Evolutionary conservation across 2,888 invertebrate genomes (phyloP).

Genomic region (Rotaria magnacalcarata): DNA sequence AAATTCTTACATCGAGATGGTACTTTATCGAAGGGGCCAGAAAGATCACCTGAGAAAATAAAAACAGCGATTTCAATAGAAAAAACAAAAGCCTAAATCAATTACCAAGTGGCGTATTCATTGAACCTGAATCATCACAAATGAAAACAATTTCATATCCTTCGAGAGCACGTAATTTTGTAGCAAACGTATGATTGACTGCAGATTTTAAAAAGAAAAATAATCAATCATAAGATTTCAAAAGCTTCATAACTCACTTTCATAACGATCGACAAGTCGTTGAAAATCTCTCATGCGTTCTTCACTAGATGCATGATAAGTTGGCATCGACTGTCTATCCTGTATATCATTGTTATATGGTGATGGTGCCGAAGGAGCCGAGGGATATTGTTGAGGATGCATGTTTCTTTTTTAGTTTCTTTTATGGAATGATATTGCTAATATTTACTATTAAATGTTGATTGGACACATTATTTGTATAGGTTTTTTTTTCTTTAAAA

Average conservation of each 20-base stretch:
- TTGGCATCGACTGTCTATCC: background rate
- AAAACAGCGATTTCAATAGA: background rate
- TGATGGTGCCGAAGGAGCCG: background rate
- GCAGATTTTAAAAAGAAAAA: background rate
- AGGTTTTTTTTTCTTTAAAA: background rate
- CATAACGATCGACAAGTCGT: slow-evolving; percentile 21
- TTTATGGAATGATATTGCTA: background rate
- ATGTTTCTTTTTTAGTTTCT: background rate
- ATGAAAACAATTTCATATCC: slow-evolving; percentile 45
- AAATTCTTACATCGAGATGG: slow-evolving; percentile 14
- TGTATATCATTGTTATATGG: background rate
- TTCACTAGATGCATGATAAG: background rate
- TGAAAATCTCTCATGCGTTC: background rate
- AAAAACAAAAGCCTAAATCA: background rate
- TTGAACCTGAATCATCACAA: slow-evolving; percentile 45
- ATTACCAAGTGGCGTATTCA: slow-evolving; percentile 40
- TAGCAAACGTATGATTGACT: slow-evolving; percentile 34
- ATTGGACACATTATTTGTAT: background rate
- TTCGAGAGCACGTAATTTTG: slow-evolving; percentile 39
- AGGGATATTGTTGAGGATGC: background rate
- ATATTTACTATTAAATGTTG: background rate
- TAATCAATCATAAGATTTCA: background rate
- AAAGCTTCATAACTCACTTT: background rate
- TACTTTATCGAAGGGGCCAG: slow-evolving; percentile 7
- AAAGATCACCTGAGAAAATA: background rate